Conservation (phyloP, 1,140 invertebrate species). For the Elysia chlorotica region DNA sequence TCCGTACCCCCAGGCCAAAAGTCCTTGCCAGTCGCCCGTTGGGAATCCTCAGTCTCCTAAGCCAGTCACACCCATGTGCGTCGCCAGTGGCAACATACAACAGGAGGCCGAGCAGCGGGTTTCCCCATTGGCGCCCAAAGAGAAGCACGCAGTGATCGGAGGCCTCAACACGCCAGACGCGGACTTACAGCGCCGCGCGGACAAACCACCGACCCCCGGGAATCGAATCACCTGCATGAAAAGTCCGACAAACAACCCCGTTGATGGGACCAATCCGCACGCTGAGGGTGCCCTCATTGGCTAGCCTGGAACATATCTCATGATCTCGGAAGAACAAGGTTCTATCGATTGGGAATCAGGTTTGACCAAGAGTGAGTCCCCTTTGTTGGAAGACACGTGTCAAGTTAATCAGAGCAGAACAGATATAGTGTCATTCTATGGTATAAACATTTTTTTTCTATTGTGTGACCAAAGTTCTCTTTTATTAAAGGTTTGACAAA, state of each 20-base stretch:
- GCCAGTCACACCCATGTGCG: not conserved
- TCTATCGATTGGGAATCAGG: no score
- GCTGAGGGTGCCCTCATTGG: not conserved
- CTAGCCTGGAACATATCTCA: no score
- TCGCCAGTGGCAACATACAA: not conserved
- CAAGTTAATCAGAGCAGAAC: no score
- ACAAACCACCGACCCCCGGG: not conserved
- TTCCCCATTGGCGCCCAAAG: not conserved
- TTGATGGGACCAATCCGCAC: not conserved
- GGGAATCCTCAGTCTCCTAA: not conserved
- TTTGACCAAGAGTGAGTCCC: no score
- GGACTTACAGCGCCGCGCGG: not conserved
- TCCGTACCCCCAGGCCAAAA: constrained; percentile 6
- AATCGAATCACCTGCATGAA: not conserved
- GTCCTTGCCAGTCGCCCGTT: constrained; percentile 6
- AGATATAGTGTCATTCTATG: no score
- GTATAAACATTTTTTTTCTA: no score
- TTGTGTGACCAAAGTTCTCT: no score
- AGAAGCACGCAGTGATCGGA: not conserved
- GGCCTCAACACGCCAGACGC: not conserved
- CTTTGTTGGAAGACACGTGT: no score
- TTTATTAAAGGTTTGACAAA: no score
- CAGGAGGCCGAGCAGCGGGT: not conserved
- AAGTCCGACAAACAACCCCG: not conserved
- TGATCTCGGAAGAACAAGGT: no score